These are phyloP conservation scores for Habropoda laboriosa DNA, from an alignment of 1,140 invertebrate species.

Conservation along the genomic window DNA sequence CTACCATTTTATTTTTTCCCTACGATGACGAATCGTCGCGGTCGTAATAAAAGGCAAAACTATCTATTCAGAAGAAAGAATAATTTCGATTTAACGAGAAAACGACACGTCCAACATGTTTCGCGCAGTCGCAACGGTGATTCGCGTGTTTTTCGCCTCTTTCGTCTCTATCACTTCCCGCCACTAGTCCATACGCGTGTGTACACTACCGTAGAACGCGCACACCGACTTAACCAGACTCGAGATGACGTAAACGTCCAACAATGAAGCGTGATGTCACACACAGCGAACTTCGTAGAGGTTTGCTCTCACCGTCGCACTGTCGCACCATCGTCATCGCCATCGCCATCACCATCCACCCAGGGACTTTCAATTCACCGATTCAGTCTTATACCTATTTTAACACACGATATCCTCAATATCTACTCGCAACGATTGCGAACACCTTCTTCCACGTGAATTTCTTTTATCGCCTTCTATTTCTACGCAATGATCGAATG, in stretches of 20 bases:
- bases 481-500: not conserved
- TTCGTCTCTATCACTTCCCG: constrained; percentile 32
- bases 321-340: not conserved
- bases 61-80: not conserved
- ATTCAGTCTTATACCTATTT: not conserved
- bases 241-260: constrained; percentile 81
- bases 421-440: not conserved
- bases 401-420: not conserved
- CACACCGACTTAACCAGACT: constrained; percentile 62
- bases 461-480: not conserved
- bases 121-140: constrained; percentile 44
- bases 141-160: constrained; percentile 44
- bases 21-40: no score
- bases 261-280: constrained; percentile 79
- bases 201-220: constrained; percentile 55
- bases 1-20: not conserved
- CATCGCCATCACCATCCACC: not conserved
- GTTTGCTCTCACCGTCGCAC: constrained; percentile 31
- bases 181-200: constrained; percentile 38
- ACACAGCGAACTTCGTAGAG: constrained; percentile 54
- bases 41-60: not conserved
- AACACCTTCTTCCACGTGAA: not conserved
- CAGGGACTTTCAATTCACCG: constrained; percentile 32
- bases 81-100: constrained; percentile 14
- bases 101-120: constrained; percentile 56